Evolutionary conservation across 2,797 vertebrate species (phyloP), one percentile per base, ranked within the genome.

Genomic region (Argentina silus): DNA sequence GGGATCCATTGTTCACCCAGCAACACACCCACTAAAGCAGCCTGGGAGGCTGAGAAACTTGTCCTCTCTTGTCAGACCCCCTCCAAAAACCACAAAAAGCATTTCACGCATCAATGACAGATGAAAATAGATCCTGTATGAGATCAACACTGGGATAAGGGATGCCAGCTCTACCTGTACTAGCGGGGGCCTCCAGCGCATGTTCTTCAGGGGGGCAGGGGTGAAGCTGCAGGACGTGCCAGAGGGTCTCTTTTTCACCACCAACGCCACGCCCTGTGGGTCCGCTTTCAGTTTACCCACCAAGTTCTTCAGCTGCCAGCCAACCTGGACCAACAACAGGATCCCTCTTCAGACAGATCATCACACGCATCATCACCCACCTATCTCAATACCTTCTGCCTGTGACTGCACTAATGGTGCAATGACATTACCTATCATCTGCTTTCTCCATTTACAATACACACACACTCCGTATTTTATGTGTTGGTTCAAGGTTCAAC

Each of bases 301-400:
- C 79, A 99, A 92, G 79, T 96, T 96, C 87, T 96, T 97, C 19
- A 99, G 81, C 83, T 99, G 97, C 97, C 97, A 99, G 56, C 97
- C 97, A 87, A 99, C 96, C 97, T 99, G 86, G 67, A 75, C 82
- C 72, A 81, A 83, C 76, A 64, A 15, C 50, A 27, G 11, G 57
- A 27, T 23, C 6, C n/a, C n/a, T 44, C 62, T 8, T 60, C 21
- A 59, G 21, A 59, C 19, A 21, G 19, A 14, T 60, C 57, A 67
- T 14, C 53, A 56, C 57, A 59, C 11, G 3, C 57, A 8, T 59
- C 57, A 12, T 27, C 56, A 59, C 11, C 23, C 23, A 10, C 57
- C 71, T 56, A 36, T 23, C 27, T 43, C 63, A 45, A 57, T 6
- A 43, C n/a, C 15, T 7, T 12, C 17, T 21, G 45, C 42, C 17